Base-by-base conservation (phyloP, 2,888 invertebrate genomes). In the Andrena camellia region DNA sequence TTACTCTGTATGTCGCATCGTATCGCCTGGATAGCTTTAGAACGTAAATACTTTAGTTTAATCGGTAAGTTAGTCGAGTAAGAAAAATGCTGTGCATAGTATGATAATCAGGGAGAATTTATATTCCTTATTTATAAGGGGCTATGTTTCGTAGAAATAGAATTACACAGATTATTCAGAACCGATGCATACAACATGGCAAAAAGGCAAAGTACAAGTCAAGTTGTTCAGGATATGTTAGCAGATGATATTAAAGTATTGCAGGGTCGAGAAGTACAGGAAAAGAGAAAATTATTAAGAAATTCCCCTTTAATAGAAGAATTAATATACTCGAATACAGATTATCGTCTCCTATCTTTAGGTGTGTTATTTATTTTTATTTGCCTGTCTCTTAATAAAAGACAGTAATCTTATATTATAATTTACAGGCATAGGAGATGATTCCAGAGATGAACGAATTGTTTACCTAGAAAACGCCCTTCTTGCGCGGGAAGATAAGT, bases 21-120 rank as follows among this genome's bases (percentile, higher is more conserved):
- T 89, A 95, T 96, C 64, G 95, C 96, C 50, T 96, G 96, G 96
- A 94, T 96, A 83, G 96, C 96, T 29, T 92, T 96, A 57, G 95
- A 95, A 72, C 94, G 96, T 68, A 96, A 95, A 90, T 92, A 95
- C 85, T 95, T 95, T 87, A 94, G 95, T 89, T 94, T 96, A 88
- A 96, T 96, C 89, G 96, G 96, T 96, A 79, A 66, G 71, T 29
- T 96, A 68, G 35, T 48, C 2, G 52, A 31, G n/a, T 29, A 52
- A 17, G 1, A 50, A 48, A 48, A 20, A 71, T 54, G 33, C 8
- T 1, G 1, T 42, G 7, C 20, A 23, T 48, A 10, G 8, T 5
- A 20, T 23, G 5, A 29, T 33, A 29, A 8, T 42, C 13, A 1
- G 13, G 4, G 42, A 17, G 31, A 31, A 31, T 31, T 74, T 67